Evolutionary conservation across 2,113 vertebrate genomes (phyloP), one percentile per base, ranked within the genome.

Genomic region (Tragelaphus scriptus): DNA sequence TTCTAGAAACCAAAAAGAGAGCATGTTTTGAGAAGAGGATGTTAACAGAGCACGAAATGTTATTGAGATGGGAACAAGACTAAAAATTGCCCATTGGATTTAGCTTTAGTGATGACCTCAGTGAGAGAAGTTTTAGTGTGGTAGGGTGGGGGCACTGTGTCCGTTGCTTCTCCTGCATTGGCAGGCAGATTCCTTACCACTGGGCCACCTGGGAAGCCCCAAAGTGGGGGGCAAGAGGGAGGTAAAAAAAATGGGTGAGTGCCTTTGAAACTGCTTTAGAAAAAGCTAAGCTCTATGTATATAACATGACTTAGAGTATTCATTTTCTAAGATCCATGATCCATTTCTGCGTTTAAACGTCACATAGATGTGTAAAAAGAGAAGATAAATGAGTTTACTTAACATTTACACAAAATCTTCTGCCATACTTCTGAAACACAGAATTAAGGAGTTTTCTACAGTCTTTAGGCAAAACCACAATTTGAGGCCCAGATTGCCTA

Each of bases 351-450:
- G 44, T 25, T n/a, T 61, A 71, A 95, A 95, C 53, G 7, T 88
- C 61, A 61, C 47, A 77, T 11, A 91, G 80, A 49, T 92, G 12
- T 82, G 36, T 88, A 77, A 97, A 87, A 95, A 71, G 30, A 80
- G 71, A 32, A 96, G 90, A 88, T 68, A 96, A 96, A 96, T 86
- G 68, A 92, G 44, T 14, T 80, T 87, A 53, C 9, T 97, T 94
- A 90, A 58, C 88, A 90, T 85, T 87, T 75, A 81, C 44, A 55
- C 19, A 32, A 40, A 88, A 82, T 84, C 59, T 94, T 80, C 59
- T 92, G 32, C 55, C 8, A 49, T 88, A 63, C 17, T 88, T 63
- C 44, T 65, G n/a, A 21, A 85, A 79, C 16, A 53, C 11, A 80
- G 65, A 36, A 32, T 81, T 77, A 65, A n/a, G 53, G 82, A 25